Base-by-base conservation (phyloP, 2,113 vertebrate genomes). In the Cercocebus atys region DNA sequence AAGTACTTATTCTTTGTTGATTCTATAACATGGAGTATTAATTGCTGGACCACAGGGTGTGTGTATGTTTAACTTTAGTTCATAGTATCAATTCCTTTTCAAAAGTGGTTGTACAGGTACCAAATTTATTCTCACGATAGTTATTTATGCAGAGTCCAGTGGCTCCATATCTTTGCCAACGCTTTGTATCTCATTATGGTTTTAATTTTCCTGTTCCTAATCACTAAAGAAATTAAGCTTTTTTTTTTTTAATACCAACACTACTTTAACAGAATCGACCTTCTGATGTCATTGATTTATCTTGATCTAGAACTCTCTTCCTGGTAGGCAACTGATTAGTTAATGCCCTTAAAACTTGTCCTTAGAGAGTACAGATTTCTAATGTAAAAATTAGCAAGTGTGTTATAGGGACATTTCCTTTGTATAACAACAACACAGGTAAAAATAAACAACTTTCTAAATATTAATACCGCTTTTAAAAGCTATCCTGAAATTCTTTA, bases 401-500 rank as follows among this genome's bases (percentile, higher is more conserved):
- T 35, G 27, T 52, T 89, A 90, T 17, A 13, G 57, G 17, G n/a
- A 78, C 9, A 83, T 72, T 61, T 94, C 93, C 8, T 13, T 89
- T 52, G 75, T 78, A 12, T 72, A 82, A 82, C 6, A 86, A 72
- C 3, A 92, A 30, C n/a, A 68, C 10, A 81, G 43, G 81, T 78
- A 92, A 92, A 86, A 94, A 47, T 76, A 16, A 92, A 66, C 20
- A 89, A 0, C 79, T 81, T 94, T 52, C 20, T 66, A 90, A 92
- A 40, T 55, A 73, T 2, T 88, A 16, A 3, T 61, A 61, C 25
- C 11, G 5, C 25, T n/a, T 83, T 84, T 47, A 35, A 52, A 47
- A 59, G 45, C 52, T 50, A n/a, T 89, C 90, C 16, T 76, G 20
- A 76, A 89, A 45, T 35, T 76, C 43, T 85, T 38, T 50, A 90